A percentile compares a stretch with the other conserved stretches of the same genome.
These are phyloP conservation scores for Nephila pilipes DNA, from an alignment of 1,140 invertebrate genomes.

Conservation along the genomic window DNA sequence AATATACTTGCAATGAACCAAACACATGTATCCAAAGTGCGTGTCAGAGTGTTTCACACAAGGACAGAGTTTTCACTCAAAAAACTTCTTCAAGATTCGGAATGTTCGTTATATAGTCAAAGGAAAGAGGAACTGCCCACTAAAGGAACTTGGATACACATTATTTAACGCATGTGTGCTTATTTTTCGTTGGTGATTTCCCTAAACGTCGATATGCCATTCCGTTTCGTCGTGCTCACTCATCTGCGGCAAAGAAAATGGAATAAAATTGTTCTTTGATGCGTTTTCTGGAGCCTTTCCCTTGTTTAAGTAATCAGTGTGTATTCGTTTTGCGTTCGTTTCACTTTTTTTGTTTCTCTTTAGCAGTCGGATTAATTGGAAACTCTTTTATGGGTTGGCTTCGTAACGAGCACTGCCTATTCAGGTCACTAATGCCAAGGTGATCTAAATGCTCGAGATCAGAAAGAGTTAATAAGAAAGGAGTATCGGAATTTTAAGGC, in stretches of 20 bases:
- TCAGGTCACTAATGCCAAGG: constrained; percentile 18
- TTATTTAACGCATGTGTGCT: constrained; percentile 26
- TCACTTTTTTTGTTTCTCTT: neutral
- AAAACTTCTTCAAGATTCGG: constrained; percentile 1
- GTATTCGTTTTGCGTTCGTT: neutral
- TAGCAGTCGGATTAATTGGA: neutral
- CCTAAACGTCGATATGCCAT: constrained; percentile 20
- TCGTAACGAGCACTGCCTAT: neutral
- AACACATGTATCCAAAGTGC: constrained; percentile 28
- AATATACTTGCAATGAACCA: neutral
- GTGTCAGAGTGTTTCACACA: neutral
- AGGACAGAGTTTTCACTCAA: neutral
- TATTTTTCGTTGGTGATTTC: constrained; percentile 27
- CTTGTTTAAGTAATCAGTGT: neutral
- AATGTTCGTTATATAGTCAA: constrained; percentile 60
- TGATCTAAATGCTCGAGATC: neutral
- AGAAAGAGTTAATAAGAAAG: no score
- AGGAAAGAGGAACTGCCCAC: constrained; percentile 55
- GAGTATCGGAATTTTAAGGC: no score
- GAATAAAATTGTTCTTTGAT: neutral
- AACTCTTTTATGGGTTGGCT: neutral
- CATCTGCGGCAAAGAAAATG: constrained; percentile 45
- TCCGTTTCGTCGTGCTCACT: constrained; percentile 30
- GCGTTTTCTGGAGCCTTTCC: neutral
- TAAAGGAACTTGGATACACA: constrained; percentile 18